Base-by-base conservation (phyloP, 2,888 invertebrate species). In the Protula sp. region DNA sequence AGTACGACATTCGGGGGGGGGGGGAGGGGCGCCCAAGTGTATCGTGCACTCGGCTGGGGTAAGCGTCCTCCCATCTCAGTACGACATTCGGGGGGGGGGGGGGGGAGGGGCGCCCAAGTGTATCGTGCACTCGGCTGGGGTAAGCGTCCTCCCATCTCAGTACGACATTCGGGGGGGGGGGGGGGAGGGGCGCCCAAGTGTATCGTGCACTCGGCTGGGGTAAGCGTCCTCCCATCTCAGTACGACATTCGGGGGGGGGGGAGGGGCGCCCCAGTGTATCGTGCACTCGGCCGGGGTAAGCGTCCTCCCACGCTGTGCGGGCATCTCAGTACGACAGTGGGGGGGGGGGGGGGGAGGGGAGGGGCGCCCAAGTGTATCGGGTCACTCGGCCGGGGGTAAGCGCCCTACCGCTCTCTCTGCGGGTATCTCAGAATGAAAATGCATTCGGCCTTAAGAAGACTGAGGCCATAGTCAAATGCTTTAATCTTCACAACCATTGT, bases 121-220 rank as follows among this genome's bases (percentile, higher is more conserved):
- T 68, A 84, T 86, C 78, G 84, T 85, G 5, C 85, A 85, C 69
- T 83, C 84, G 22, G 83, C 79, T 47, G 85, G 85, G 68, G 85
- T 85, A 24, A n/a, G 22, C 28, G 53, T 30, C 28, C 5, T 26
- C 9, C 14, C 24, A 9, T 50, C 14, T 22, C 19, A 22, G 50
- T 9, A 22, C 1, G n/a, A n/a, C 19, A 22, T 22, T n/a, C n/a
- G n/a, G n/a, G n/a, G n/a, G n/a, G n/a, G n/a, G n/a, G n/a, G n/a
- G n/a, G n/a, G n/a, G 86, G 85, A 1, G 86, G 85, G 1, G 76
- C 78, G 22, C 86, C 86, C 30, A 86, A 86, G 73, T 85, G 85
- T 68, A 84, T 86, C 78, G 84, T 85, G 4, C 85, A 86, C 69
- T 83, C 84, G 22, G 83, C 79, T 45, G 85, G 85, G 68, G 85